phyloP scores from a whole-genome alignment of 2,113 vertebrate genomes.

The Melierax canorus region DNA sequence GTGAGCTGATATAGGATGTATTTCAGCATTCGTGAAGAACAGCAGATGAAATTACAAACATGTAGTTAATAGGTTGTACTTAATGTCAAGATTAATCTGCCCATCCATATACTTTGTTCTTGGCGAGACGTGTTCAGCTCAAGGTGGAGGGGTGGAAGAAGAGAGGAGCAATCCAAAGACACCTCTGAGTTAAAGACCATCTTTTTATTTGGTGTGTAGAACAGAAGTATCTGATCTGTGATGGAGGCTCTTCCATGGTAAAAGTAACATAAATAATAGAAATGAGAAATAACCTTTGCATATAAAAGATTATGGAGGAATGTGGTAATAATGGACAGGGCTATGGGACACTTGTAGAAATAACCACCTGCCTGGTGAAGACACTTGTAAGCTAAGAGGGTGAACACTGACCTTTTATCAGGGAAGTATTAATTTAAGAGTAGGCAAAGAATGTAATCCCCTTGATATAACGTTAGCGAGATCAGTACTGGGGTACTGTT shows the following conservation, averaged over 20 bases:
- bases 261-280: background rate
- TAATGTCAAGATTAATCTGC: background rate
- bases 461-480: background rate
- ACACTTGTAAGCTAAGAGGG: background rate
- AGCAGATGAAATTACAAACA: background rate
- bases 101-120: background rate
- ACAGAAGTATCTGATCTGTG: background rate
- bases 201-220: background rate
- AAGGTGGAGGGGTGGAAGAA: background rate
- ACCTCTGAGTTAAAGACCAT: background rate
- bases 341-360: background rate
- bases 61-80: background rate
- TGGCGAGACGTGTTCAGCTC: background rate
- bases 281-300: background rate
- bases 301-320: background rate
- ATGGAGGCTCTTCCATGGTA: background rate
- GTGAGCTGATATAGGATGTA: background rate
- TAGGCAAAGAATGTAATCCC: background rate
- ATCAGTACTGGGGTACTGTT: background rate
- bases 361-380: background rate
- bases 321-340: background rate
- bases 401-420: background rate
- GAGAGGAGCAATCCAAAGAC: background rate
- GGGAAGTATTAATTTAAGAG: background rate
- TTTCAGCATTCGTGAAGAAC: background rate